These are phyloP conservation scores for Platycercus adscitus DNA, from an alignment of 2,113 vertebrate genomes.

Conservation along the genomic window DNA sequence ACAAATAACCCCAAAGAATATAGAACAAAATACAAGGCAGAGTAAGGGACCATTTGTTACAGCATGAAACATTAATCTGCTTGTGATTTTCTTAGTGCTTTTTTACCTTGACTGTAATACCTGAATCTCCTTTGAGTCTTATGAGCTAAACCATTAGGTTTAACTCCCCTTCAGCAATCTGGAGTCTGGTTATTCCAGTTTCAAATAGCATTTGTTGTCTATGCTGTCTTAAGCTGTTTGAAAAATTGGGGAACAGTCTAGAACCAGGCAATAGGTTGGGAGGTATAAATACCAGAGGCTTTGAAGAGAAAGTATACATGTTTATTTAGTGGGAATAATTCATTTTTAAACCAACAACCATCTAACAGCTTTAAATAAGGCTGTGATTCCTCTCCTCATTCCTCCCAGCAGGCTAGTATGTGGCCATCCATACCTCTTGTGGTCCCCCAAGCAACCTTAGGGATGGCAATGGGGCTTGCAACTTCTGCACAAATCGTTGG, in stretches of 20 bases:
- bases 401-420: constrained; percentile 76
- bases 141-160: neutral
- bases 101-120: neutral
- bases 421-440: constrained; percentile 86
- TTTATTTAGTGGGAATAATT: neutral
- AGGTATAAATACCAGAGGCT: neutral
- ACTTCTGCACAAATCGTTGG: constrained; percentile 84
- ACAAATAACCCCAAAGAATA: neutral
- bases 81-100: neutral
- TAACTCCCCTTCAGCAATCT: neutral
- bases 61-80: neutral
- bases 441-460: constrained; percentile 81
- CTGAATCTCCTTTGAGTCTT: neutral
- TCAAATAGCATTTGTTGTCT: neutral
- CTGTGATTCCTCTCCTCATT: neutral
- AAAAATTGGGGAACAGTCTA: neutral
- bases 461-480: constrained; percentile 83
- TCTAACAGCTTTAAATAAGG: neutral
- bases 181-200: neutral
- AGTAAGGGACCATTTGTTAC: neutral
- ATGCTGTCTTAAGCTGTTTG: neutral
- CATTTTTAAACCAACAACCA: neutral
- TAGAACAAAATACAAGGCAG: neutral
- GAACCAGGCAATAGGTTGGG: neutral
- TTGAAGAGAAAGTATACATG: neutral